A percentile compares a stretch with the other conserved stretches of the same genome.
These are phyloP conservation scores for Hirtodrosophila cameraria DNA, from an alignment of 2,888 invertebrate genomes.

Conservation along the genomic window DNA sequence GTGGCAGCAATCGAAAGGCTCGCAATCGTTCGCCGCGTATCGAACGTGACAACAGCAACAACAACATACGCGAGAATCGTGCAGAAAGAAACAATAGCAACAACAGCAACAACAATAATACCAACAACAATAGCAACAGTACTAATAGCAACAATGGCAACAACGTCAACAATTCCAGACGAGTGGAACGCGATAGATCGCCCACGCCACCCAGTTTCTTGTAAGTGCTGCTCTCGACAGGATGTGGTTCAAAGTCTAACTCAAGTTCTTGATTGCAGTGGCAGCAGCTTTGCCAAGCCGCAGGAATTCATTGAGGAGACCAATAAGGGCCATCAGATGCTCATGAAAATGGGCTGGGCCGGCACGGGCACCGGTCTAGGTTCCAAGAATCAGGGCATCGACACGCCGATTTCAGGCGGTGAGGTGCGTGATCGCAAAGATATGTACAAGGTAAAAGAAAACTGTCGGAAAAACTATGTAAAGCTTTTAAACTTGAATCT, in stretches of 20 bases:
- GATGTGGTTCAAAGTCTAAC: background rate
- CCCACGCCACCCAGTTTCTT: constrained; percentile 89
- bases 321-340: constrained; percentile 98
- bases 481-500: background rate
- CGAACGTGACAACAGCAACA: constrained; percentile 63
- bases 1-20: constrained; percentile 78
- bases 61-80: constrained; percentile 65
- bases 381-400: constrained; percentile 97
- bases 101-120: constrained; percentile 19
- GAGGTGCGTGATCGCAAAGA: constrained; percentile 95
- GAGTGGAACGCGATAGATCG: constrained; percentile 85
- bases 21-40: constrained; percentile 84
- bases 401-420: constrained; percentile 96
- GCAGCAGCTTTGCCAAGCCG: constrained; percentile 81
- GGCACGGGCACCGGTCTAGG: constrained; percentile 95
- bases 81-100: constrained; percentile 76
- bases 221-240: constrained; percentile 85
- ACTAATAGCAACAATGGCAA: constrained; percentile 55
- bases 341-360: constrained; percentile 99
- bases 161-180: constrained; percentile 75
- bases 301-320: constrained; percentile 91
- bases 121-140: constrained; percentile 58
- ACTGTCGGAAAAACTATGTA: background rate
- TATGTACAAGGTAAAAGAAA: constrained; percentile 89
- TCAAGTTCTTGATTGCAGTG: constrained; percentile 64